Evolutionary conservation across 2,113 vertebrate genomes (phyloP), one percentile per base, ranked within the genome.

Genomic region (Calyptomena viridis): DNA sequence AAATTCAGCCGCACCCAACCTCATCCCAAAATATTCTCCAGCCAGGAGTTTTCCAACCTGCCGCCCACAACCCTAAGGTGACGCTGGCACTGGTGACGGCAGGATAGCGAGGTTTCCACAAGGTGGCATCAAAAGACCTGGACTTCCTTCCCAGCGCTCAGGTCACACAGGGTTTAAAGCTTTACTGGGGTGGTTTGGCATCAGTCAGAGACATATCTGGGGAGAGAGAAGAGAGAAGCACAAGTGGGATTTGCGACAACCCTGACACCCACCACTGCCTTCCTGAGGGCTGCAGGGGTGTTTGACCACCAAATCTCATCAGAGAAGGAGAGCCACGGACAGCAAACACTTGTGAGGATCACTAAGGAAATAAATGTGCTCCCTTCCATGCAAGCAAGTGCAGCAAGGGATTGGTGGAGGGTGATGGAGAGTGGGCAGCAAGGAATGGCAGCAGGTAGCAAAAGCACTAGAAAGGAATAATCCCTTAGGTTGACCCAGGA

Each of bases 101-200:
- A 96, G 66, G 28, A 71, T 2, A 46, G 55, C 5, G 1, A 95
- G 12, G n/a, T 85, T 95, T 96, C 95, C 96, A 96, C 96, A 91
- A 96, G 95, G 87, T 95, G 95, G 95, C 95, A 95, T 89, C 67
- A 12, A 73, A 79, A 93, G 94, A 94, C 92, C 53, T 91, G 66
- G 10, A 5, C 62, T 94, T 85, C 19, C 31, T 30, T 81, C 2
- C 27, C 37, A 7, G 44, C 44, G 49, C 58, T 66, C 71, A 5
- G 28, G 60, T 4, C 31, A 44, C 27, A 1, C 72, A 25, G 58
- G 20, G 6, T 47, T 81, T 11, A 7, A 8, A 15, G 27, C 4
- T 84, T 83, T n/a, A 1, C 9, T 8, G 37, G n/a, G 13, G 18
- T 11, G 22, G 5, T 35, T 68, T 27, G 25, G 35, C 27, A 52